Base-by-base conservation (phyloP, 2,888 invertebrate genomes). In the Caenorhabditis plicata region DNA sequence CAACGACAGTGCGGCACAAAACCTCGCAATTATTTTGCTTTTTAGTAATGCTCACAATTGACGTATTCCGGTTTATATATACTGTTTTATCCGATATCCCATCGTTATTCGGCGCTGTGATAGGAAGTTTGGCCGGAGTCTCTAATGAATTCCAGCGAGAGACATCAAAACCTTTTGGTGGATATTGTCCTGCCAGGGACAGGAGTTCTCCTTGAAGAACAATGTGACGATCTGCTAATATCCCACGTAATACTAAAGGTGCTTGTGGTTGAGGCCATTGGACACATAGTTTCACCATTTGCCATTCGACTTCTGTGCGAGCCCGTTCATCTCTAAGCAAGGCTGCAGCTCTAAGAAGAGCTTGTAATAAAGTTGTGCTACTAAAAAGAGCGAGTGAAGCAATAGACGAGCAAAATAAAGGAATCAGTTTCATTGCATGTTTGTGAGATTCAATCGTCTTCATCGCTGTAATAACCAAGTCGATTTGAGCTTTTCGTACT, bases 241-340 rank as follows among this genome's bases (percentile, higher is more conserved):
- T 54, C 22, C 64, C 64, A 11, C 54, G 50, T 13, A 64, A 33
- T 3, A 61, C 60, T 4, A 61, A 36, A 3, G 60, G 60, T 29
- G 35, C 40, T 36, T 69, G 60, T 1, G 56, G 57, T 43, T 56
- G 55, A 8, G 41, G 51, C 38, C 43, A 58, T 41, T 60, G 52
- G 15, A 74, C 33, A 50, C 71, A 66, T 31, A 72, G 38, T 20
- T 67, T 64, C 27, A 56, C 56, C 65, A 75, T 58, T 40, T 70
- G 60, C 77, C 75, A 75, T 39, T 71, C 74, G 29, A 75, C 43
- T 39, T 77, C 77, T 8, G 75, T 77, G 20, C 72, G 41, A 0
- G 64, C 53, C 7, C 74, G 56, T 26, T 61, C 64, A 27, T 76
- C 71, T 8, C 64, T 41, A 17, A 69, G 51, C 13, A 52, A 26